phyloP scores from a whole-genome alignment of 1,140 invertebrate species.

The Drosophila malerkotliana region DNA sequence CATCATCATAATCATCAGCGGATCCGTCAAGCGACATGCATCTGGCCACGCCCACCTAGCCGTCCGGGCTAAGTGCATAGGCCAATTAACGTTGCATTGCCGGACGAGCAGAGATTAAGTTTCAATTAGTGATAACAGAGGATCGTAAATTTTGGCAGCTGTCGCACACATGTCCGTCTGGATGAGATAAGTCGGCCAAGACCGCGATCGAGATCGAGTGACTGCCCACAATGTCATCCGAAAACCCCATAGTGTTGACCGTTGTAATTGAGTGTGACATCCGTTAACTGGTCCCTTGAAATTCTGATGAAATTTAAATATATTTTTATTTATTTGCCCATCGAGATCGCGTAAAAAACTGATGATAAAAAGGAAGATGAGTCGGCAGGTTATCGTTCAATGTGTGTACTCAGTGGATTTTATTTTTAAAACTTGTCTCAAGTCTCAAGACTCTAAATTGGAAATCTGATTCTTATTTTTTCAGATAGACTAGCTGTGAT shows the following conservation, averaged over 20 bases:
- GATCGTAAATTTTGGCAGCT: constrained; percentile 40
- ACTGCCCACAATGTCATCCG: neutral
- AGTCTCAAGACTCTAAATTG: neutral
- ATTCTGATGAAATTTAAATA: constrained; percentile 18
- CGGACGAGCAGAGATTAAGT: constrained; percentile 25
- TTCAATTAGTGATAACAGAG: constrained; percentile 57
- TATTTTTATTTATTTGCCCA: neutral
- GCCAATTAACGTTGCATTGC: constrained; percentile 34
- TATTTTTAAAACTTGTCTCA: neutral
- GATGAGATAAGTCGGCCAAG: constrained; percentile 51
- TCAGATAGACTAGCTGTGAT: constrained; percentile 91
- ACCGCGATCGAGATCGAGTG: constrained; percentile 27
- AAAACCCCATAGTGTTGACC: constrained; percentile 28
- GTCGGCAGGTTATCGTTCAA: too few species aligned
- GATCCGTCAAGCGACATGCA: constrained; percentile 28
- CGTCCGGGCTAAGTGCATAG: constrained; percentile 34
- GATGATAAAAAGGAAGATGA: neutral
- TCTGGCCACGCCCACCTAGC: constrained; percentile 51
- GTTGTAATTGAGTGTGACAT: constrained; percentile 55
- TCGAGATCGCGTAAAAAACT: neutral
- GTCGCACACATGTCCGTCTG: constrained; percentile 22
- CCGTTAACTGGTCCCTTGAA: constrained; percentile 44
- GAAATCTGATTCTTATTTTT: constrained; percentile 81
- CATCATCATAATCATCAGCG: constrained; percentile 31
- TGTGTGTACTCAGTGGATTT: neutral